These are phyloP conservation scores for Hyperopisus bebe DNA, from an alignment of 2,113 vertebrate species.

Conservation along the genomic window DNA sequence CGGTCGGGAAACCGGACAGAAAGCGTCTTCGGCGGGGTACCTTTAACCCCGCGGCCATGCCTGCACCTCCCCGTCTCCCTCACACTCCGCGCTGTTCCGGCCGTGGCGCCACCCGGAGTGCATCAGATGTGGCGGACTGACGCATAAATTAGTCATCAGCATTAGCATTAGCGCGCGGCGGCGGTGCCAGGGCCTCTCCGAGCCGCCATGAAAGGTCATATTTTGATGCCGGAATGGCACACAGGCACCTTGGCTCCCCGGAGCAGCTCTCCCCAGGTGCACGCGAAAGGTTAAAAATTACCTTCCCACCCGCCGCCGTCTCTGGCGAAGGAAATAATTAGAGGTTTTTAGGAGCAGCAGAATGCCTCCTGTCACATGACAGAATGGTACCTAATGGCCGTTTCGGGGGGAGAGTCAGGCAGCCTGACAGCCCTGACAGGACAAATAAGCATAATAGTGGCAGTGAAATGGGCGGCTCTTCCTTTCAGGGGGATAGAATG, in stretches of 20 bases:
- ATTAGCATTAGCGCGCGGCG: slow-evolving; percentile 90
- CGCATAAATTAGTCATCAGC: slow-evolving; percentile 97
- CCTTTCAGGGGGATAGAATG: slow-evolving; percentile 70
- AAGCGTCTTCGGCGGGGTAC: slow-evolving; percentile 48
- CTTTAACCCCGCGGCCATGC: slow-evolving; percentile 55
- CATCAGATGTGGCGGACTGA: slow-evolving; percentile 50
- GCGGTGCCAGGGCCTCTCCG: slow-evolving; percentile 95
- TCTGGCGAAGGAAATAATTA: slow-evolving; percentile 99
- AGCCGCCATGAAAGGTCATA: slow-evolving; percentile 99
- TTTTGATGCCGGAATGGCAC: slow-evolving; percentile 99
- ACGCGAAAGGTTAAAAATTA: slow-evolving; percentile 99
- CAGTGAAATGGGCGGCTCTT: slow-evolving; percentile 84
- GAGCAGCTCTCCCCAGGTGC: slow-evolving; percentile 99
- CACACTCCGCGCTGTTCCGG: slow-evolving; percentile 44
- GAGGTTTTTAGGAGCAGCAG: slow-evolving; percentile 91
- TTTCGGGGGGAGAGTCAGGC: slow-evolving; percentile 95
- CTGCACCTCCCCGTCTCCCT: slow-evolving; percentile 30
- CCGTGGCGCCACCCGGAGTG: not conserved
- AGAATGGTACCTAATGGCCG: slow-evolving; percentile 97
- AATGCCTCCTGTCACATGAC: slow-evolving; percentile 94
- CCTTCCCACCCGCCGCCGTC: slow-evolving; percentile 87
- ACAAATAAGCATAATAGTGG: slow-evolving; percentile 96
- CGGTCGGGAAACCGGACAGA: slow-evolving; percentile 31
- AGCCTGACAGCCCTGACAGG: slow-evolving; percentile 93
- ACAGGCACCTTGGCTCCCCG: slow-evolving; percentile 97